Percentiles rank a stretch among this genome's conserved stretches.
Evolutionary conservation across 2,113 vertebrate genomes (phyloP).

Genomic region (Chamaea fasciata): DNA sequence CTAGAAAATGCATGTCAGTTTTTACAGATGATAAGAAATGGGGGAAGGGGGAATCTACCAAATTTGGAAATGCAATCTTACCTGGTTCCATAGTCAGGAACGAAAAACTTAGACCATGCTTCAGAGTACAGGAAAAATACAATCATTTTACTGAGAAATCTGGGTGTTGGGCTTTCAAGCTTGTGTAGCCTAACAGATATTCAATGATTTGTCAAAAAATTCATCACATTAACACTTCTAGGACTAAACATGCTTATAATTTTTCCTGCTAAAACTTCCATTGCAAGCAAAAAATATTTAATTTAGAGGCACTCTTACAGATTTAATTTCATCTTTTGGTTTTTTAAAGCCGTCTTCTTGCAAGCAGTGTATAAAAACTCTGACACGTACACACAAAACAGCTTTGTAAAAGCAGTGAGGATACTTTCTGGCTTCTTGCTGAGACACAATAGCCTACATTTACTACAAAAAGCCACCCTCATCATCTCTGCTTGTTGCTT

Average conservation of each 20-base stretch:
- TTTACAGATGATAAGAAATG: not conserved
- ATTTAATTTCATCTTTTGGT: not conserved
- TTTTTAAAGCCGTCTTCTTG: not conserved
- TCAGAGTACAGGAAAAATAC: not conserved
- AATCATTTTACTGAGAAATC: conserved; percentile 25
- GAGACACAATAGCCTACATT: not conserved
- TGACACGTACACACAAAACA: not conserved
- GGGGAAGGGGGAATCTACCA: not conserved
- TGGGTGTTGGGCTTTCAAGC: not conserved
- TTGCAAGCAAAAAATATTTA: not conserved
- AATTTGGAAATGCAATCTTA: conserved; percentile 19
- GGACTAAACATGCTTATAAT: not conserved
- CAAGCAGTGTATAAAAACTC: not conserved
- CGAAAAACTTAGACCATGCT: not conserved
- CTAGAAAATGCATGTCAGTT: not conserved
- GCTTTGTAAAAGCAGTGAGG: not conserved
- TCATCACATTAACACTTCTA: not conserved
- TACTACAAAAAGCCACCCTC: conserved; percentile 20
- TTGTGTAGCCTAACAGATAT: not conserved
- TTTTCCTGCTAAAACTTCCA: not conserved
- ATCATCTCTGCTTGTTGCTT: conserved; percentile 61
- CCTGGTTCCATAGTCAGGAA: not conserved
- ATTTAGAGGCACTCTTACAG: not conserved
- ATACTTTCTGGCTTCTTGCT: conserved; percentile 6
- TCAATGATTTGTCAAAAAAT: not conserved